A percentile compares a stretch with the other conserved stretches of the same genome.
These are phyloP conservation scores for Tenualosa ilisha DNA, from an alignment of 2,797 vertebrate species.

Conservation along the genomic window DNA sequence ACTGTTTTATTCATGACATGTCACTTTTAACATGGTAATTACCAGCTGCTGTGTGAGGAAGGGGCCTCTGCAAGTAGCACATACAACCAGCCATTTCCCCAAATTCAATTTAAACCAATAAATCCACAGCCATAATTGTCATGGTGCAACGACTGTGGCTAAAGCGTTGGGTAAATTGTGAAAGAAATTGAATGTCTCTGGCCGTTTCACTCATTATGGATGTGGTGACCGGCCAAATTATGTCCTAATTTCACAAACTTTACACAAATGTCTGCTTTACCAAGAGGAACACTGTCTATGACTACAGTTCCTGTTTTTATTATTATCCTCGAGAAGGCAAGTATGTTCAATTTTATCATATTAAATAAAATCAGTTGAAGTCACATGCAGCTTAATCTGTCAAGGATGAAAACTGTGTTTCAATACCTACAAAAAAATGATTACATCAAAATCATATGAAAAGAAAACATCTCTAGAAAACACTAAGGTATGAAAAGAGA, in stretches of 20 bases:
- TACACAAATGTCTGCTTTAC: conserved; percentile 66
- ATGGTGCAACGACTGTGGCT: conserved; percentile 46
- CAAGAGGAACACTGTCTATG: conserved; percentile 78
- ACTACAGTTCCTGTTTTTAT: conserved; percentile 69
- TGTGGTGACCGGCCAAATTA: background rate
- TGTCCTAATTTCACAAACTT: background rate
- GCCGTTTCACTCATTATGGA: conserved; percentile 13
- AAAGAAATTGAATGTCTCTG: conserved; percentile 23
- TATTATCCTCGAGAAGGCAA: conserved; percentile 83
- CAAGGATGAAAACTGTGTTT: conserved; percentile 78
- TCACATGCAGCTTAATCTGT: conserved; percentile 82
- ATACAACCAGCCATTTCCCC: conserved; percentile 65
- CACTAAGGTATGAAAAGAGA: conserved; percentile 77
- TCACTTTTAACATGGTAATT: conserved; percentile 77
- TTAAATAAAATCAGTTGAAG: conserved; percentile 45
- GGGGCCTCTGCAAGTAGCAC: conserved; percentile 59
- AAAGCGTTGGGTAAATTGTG: conserved; percentile 44
- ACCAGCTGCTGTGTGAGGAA: conserved; percentile 69
- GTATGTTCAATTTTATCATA: conserved; percentile 74
- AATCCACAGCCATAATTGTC: conserved; percentile 48
- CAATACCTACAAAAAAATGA: conserved; percentile 68
- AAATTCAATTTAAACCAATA: conserved; percentile 65
- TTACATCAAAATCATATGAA: conserved; percentile 71
- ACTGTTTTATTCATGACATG: conserved; percentile 78
- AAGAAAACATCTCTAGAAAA: conserved; percentile 75